phyloP scores from a whole-genome alignment of 2,888 invertebrate genomes.

The Dendrolimus houi region DNA sequence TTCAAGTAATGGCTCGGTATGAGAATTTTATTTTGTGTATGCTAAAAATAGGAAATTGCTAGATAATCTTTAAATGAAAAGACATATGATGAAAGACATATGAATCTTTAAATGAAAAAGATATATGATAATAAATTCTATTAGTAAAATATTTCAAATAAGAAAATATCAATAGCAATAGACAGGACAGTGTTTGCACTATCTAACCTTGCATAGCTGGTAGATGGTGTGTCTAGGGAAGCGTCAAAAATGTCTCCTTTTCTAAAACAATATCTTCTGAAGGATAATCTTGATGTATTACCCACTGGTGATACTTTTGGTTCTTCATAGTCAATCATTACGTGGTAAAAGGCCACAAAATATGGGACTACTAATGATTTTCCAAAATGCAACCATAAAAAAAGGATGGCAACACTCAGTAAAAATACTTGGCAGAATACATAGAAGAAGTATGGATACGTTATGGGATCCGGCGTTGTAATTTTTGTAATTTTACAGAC shows the following conservation, averaged over 20 bases:
- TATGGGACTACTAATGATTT: conserved; percentile 38
- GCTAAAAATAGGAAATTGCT: no score
- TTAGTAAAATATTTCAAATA: background rate
- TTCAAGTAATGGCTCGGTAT: no score
- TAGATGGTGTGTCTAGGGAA: conserved; percentile 8
- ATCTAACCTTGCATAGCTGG: background rate
- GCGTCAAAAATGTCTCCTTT: conserved; percentile 58
- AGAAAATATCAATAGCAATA: background rate
- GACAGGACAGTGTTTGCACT: background rate
- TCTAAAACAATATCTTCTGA: conserved; percentile 55
- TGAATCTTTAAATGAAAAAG: no score
- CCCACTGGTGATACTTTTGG: background rate
- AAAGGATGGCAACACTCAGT: conserved; percentile 31
- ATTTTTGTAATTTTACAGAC: conserved; percentile 50
- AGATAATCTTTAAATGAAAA: no score
- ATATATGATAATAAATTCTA: background rate
- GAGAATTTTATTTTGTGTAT: no score
- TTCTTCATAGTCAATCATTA: conserved; percentile 13
- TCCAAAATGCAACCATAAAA: conserved; percentile 46
- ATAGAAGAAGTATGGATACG: conserved; percentile 61
- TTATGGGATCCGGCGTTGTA: conserved; percentile 48
- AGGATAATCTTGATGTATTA: conserved; percentile 26
- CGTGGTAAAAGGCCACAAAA: conserved; percentile 28
- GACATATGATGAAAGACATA: no score
- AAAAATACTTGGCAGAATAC: conserved; percentile 55